Base-by-base conservation (phyloP, 64 coral and sea anemone genomes). In the Stylophora pistillata region DNA sequence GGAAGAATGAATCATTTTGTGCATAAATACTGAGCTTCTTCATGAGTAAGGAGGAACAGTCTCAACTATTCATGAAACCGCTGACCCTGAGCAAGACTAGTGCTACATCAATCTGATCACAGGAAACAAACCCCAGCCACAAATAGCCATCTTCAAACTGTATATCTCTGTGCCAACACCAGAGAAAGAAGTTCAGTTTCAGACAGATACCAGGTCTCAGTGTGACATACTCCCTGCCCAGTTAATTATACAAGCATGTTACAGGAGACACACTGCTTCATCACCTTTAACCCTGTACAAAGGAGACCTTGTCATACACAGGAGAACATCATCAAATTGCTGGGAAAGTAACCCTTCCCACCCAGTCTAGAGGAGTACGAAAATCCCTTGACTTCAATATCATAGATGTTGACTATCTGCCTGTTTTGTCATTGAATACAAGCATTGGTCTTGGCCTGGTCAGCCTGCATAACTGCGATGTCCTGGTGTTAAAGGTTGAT, bases 381-480 rank as follows among this genome's bases (percentile, higher is more conserved):
- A 78, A 14, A 16, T 77, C 52, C 54, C 5, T 77, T 0, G 62
- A 60, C 0, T 86, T 83, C 15, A 83, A 83, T 10, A 83, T 83
- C 57, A 65, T 86, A 53, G 62, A 18, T 13, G 82, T 63, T 10
- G 82, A 86, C 52, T 86, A 86, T 71, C 82, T 53, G n/a, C 76
- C 82, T 3, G 71, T 72, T 34, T 86, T 86, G 32, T 86, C 82
- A 65, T 70, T 86, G 37, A 71, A 86, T 23, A 86, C 82, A 1
- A 86, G 82, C 63, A 1, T 86, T 1, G 18, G 11, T 63, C 65
- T 86, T 86, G 82, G 82, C 41, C 15, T 86, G 71, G 61, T 85
- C 1, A 86, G 69, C 21, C 16, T 86, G 29, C 57, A 71, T 21
- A 37, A 86, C 13, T 86, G 82, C 30, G 69, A 86, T 55, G 71